Conservation (phyloP, 2,888 invertebrate species). For the Slavum lentiscoides region DNA sequence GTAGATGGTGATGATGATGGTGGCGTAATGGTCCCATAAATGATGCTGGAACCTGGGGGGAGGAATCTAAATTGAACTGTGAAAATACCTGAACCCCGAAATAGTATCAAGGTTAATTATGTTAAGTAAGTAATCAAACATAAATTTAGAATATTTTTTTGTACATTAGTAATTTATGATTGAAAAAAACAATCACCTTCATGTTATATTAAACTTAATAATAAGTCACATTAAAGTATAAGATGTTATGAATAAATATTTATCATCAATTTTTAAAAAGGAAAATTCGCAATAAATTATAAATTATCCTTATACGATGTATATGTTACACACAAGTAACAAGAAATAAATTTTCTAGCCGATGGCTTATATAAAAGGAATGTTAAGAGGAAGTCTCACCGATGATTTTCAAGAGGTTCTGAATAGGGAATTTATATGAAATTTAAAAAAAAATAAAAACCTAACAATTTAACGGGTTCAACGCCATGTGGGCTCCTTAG, state of each 20-base stretch:
- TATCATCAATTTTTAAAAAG: neutral
- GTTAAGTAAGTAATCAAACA: conserved; percentile 8
- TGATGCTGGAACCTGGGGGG: conserved; percentile 47
- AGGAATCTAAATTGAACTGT: conserved; percentile 51
- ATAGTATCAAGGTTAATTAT: conserved; percentile 34
- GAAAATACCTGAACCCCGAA: conserved; percentile 51
- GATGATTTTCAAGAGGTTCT: no score
- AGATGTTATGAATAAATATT: neutral
- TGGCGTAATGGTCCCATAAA: conserved; percentile 49
- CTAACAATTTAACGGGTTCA: no score
- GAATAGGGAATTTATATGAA: no score
- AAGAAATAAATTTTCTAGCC: no score
- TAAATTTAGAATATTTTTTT: conserved; percentile 3
- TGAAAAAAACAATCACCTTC: neutral
- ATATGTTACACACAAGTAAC: neutral
- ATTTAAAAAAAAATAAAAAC: no score
- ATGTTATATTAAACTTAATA: neutral
- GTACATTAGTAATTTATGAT: conserved; percentile 1
- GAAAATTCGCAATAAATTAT: neutral
- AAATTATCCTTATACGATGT: no score
- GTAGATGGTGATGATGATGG: conserved; percentile 48
- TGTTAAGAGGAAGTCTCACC: no score
- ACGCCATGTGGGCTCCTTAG: no score
- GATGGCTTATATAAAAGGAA: no score
- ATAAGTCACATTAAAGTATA: neutral